Evolutionary conservation across 2,797 vertebrate genomes (phyloP), one percentile per base, ranked within the genome.

Genomic region (Megaceryle alcyon): DNA sequence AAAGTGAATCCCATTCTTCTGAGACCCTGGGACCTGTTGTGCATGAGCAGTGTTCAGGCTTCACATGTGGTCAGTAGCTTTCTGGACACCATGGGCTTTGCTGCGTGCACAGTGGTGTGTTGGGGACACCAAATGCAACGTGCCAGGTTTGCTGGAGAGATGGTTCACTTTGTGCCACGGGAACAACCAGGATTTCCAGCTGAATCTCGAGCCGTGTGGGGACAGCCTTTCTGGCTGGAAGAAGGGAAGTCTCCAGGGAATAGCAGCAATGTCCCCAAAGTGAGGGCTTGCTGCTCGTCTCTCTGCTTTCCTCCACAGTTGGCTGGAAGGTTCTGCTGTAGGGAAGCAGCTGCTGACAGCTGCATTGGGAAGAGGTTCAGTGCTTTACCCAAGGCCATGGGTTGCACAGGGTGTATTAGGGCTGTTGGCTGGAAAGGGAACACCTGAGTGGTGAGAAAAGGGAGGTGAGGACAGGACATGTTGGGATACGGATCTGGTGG

Each of bases 261-360:
- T 7, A 54, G 56, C 46, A 59, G 43, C 19, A 77, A 49, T 75
- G 11, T 9, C 5, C 23, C 22, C 23, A 61, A 19, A 85, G 29
- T 0, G 0, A 46, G 29, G 31, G 4, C 18, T 82, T 19, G 2
- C 21, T 51, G 22, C 12, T 44, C 1, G 1, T 3, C 14, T 80
- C 35, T 56, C 9, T 0, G 1, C 15, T 51, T 65, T 81, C 41
- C 65, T 70, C 53, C 25, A 11, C 14, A 29, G 23, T 57, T 57
- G 49, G 20, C 46, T 61, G 61, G 46, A 56, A 56, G 44, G 37
- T 29, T 39, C 20, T 60, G 29, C 44, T 39, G 22, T 15, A 31
- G 44, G 59, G 28, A 65, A 46, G 39, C 31, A 71, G 51, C 28
- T 79, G 29, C 44, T 53, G 53, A 3, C 31, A 26, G 22, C 12